phyloP scores from a whole-genome alignment of 1,140 invertebrate species.

The Diorhabda carinulata region DNA sequence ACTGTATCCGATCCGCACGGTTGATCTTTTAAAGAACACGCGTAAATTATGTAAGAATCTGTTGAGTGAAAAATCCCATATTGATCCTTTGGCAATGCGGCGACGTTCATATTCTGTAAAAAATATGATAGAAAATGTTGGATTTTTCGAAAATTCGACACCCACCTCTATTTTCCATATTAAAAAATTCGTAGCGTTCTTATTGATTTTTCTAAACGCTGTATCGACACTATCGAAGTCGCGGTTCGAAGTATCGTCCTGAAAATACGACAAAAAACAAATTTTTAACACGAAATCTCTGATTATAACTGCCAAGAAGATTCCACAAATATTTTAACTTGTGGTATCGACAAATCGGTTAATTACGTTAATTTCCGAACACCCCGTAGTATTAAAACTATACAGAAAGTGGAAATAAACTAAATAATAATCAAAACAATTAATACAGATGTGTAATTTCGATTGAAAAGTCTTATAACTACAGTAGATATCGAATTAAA shows the following conservation, averaged over 20 bases:
- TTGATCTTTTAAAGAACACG: conserved; percentile 65
- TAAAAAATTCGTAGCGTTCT: conserved; percentile 68
- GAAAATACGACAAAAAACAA: conserved; percentile 4
- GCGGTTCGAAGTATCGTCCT: conserved; percentile 40
- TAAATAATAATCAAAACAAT: too few species aligned
- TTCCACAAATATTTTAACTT: too few species aligned
- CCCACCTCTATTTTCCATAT: conserved; percentile 78
- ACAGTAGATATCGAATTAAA: too few species aligned
- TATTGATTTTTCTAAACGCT: conserved; percentile 70
- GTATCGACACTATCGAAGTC: conserved; percentile 49
- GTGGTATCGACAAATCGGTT: too few species aligned
- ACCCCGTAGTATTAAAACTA: too few species aligned
- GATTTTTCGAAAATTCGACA: background rate
- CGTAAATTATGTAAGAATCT: conserved; percentile 83
- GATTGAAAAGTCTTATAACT: too few species aligned
- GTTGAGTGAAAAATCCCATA: conserved; percentile 82
- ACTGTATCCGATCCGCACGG: conserved; percentile 63
- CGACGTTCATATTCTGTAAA: conserved; percentile 70
- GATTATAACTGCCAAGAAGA: too few species aligned
- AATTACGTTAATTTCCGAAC: too few species aligned
- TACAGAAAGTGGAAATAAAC: too few species aligned
- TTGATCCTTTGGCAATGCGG: conserved; percentile 69
- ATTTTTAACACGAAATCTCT: too few species aligned
- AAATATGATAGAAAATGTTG: background rate
- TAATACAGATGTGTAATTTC: too few species aligned